These are phyloP conservation scores for Barbus barbus DNA, from an alignment of 2,113 vertebrate species.

Conservation along the genomic window DNA sequence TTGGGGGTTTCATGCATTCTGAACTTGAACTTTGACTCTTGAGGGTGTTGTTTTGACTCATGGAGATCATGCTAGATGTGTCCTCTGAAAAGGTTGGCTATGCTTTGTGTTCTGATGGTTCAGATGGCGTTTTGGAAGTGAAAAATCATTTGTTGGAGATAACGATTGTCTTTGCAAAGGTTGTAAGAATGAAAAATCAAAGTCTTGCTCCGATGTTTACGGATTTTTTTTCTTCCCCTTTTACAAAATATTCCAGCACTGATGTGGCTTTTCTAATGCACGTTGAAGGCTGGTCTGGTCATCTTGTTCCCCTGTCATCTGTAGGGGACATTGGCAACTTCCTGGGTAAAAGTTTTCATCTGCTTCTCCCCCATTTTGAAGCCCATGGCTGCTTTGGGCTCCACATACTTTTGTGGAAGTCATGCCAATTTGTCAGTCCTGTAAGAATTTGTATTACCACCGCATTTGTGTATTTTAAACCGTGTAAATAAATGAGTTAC, in stretches of 20 bases:
- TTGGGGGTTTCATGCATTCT: constrained; percentile 14
- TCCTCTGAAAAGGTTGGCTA: neutral
- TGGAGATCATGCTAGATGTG: neutral
- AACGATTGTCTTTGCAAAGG: neutral
- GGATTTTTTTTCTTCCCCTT: neutral
- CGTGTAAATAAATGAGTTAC: constrained; percentile 92
- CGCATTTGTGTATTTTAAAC: constrained; percentile 84
- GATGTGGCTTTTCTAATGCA: constrained; percentile 42
- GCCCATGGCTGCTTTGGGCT: constrained; percentile 21
- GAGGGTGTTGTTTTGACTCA: constrained; percentile 5
- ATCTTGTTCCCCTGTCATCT: constrained; percentile 19
- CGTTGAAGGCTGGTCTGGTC: constrained; percentile 19
- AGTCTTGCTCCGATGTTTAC: constrained; percentile 12
- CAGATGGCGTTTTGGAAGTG: neutral
- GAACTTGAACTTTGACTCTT: constrained; percentile 5
- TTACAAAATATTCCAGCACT: constrained; percentile 40
- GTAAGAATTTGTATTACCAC: constrained; percentile 78
- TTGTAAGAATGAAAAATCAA: constrained; percentile 21
- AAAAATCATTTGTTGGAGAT: neutral
- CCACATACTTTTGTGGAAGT: constrained; percentile 63
- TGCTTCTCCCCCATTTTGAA: constrained; percentile 13
- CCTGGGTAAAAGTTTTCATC: neutral
- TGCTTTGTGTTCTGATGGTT: neutral
- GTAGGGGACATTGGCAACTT: neutral
- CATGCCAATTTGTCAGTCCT: constrained; percentile 69